Base-by-base conservation (phyloP, 2,888 invertebrate species). In the Catocala sponsa region DNA sequence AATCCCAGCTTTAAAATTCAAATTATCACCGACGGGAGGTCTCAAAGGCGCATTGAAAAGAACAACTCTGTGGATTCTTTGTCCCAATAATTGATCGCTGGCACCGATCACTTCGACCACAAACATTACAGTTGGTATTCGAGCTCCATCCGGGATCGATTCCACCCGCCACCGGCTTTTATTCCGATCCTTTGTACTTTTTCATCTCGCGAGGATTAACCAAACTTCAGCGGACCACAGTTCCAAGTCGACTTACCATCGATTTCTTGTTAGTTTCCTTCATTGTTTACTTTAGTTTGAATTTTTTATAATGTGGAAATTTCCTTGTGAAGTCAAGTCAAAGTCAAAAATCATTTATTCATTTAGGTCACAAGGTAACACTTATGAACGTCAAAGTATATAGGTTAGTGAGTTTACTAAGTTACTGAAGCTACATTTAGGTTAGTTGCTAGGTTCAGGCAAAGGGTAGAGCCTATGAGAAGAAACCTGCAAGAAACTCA, bases 131-230 rank as follows among this genome's bases (percentile, higher is more conserved):
- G 82, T 79, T 82, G 80, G 83, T 80, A 83, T 85, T 83, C 84
- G 84, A 85, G 86, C 81, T 83, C 79, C 82, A 83, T 80, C 84
- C 80, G 70, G 74, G 85, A 89, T 90, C 90, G 90, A 90, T 90
- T 86, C 80, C 80, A 81, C 68, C 83, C 82, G 79, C 80, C 81
- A 83, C 82, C 84, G 80, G 80, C 86, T 85, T 87, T 86, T 86
- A 85, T 86, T 83, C 85, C 64, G 78, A 84, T 81, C 86, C 87
- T 87, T 89, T 89, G 88, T 90, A 90, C 88, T 90, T 90, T 91
- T 91, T 91, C 91, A 91, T 91, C 90, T 91, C 88, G 81, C 80
- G 87, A 86, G 92, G 90, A 91, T 92, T 91, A 91, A 87, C 86
- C 82, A 82, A 88, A 89, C 84, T 90, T 86, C 82, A 76, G 79